Evolutionary conservation across 2,888 invertebrate genomes (phyloP), one percentile per base, ranked within the genome.

Genomic region (Synergus gifuensis): DNA sequence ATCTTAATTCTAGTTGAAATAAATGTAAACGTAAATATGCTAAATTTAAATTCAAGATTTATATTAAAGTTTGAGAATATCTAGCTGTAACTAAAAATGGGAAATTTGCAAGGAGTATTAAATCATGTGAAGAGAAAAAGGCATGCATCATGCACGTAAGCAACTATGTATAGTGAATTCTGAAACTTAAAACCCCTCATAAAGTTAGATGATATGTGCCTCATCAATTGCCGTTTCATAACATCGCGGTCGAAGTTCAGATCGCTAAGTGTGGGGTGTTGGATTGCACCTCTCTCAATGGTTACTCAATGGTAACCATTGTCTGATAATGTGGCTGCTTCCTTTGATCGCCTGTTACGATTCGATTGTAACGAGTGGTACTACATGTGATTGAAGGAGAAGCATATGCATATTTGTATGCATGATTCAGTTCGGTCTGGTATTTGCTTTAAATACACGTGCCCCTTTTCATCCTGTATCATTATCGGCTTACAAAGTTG

Each of bases 301-400:
- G 22, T 69, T 69, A 46, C 67, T 69, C 67, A 69, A 69, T 46
- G 16, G 28, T 69, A 69, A 69, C 46, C 67, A 69, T 69, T 69
- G 67, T 69, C 67, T 69, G 28, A 69, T 69, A 69, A 69, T 46
- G 46, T 69, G 46, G 67, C 18, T 46, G 44, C 67, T 67, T 67
- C 67, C 54, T 16, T 54, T n/a, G 22, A 69, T 69, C 46, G 46
- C 22, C 44, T 42, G 40, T 67, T 67, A 67, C 44, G 44, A 69
- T 69, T 69, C 28, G 46, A 69, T 22, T 69, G 18, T 67, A 69
- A 69, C 18, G 46, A 44, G 46, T 28, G n/a, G n/a, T 8, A n/a
- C n/a, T 8, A 2, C 2, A n/a, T 5, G 36, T 36, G 36, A 36
- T 36, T 36, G 36, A 36, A 36, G 8, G 12, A 63, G 63, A 63